Evolutionary conservation across 2,113 vertebrate species (phyloP).

Genomic region (Hylia prasina): DNA sequence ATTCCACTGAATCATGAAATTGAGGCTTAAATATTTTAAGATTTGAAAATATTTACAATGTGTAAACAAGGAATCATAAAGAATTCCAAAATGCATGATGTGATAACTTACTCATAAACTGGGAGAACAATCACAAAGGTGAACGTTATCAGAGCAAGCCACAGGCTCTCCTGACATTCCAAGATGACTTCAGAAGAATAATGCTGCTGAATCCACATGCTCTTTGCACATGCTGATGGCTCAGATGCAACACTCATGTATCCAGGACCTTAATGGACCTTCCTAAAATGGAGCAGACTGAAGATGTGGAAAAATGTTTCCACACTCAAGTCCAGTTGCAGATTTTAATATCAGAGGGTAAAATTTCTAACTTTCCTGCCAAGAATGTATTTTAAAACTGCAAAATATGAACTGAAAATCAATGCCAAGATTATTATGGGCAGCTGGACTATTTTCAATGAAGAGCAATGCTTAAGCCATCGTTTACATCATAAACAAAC

Average conservation of each 20-base stretch:
- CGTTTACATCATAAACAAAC: neutral
- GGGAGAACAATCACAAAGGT: neutral
- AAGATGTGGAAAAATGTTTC: constrained; percentile 5
- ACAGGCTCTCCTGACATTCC: neutral
- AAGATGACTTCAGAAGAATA: neutral
- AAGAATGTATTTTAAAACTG: constrained; percentile 18
- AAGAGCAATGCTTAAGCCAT: neutral
- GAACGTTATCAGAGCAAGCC: neutral
- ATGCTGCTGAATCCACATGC: neutral
- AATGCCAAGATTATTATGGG: constrained; percentile 9
- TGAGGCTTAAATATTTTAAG: neutral
- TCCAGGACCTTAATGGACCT: neutral
- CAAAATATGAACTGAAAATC: constrained; percentile 18
- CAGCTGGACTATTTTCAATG: neutral
- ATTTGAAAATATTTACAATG: neutral
- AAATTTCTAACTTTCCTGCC: neutral
- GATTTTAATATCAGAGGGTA: neutral
- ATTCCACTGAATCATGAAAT: neutral
- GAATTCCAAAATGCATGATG: neutral
- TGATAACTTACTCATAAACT: neutral
- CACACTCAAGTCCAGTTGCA: neutral
- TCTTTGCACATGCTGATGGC: neutral
- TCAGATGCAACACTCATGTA: neutral
- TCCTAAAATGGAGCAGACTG: neutral
- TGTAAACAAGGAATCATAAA: neutral